These are phyloP conservation scores for Ramphastos sulfuratus DNA, from an alignment of 2,113 vertebrate genomes.

Conservation along the genomic window DNA sequence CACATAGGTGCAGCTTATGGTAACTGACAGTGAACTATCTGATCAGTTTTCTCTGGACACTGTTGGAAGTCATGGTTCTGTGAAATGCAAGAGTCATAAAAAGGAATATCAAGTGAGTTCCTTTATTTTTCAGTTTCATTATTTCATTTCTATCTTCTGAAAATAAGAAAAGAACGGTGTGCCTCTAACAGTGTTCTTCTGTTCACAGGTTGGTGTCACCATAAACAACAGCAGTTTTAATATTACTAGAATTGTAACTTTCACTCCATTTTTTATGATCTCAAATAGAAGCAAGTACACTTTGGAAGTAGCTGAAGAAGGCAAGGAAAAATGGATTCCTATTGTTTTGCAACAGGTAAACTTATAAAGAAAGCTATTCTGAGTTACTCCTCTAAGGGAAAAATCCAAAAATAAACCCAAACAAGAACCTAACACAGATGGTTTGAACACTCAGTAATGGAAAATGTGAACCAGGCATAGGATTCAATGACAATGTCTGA, in stretches of 20 bases:
- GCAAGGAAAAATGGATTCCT: slow-evolving; percentile 84
- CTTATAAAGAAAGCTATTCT: neutral
- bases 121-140: neutral
- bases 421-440: no score
- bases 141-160: no score
- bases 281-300: slow-evolving; percentile 90
- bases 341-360: slow-evolving; percentile 86
- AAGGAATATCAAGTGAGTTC: slow-evolving; percentile 90
- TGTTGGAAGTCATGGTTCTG: slow-evolving; percentile 92
- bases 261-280: slow-evolving; percentile 94
- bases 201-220: slow-evolving; percentile 89
- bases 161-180: neutral
- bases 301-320: slow-evolving; percentile 86
- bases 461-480: neutral
- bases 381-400: neutral
- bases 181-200: neutral
- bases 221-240: slow-evolving; percentile 95
- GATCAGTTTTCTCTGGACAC: slow-evolving; percentile 96
- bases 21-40: slow-evolving; percentile 94
- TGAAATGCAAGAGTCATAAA: slow-evolving; percentile 90
- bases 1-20: slow-evolving; percentile 92
- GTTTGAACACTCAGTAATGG: neutral
- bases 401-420: no score
- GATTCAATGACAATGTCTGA: neutral
- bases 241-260: slow-evolving; percentile 95